Conservation (phyloP, 2,888 invertebrate genomes). For the Caenorhabditis sp. region DNA sequence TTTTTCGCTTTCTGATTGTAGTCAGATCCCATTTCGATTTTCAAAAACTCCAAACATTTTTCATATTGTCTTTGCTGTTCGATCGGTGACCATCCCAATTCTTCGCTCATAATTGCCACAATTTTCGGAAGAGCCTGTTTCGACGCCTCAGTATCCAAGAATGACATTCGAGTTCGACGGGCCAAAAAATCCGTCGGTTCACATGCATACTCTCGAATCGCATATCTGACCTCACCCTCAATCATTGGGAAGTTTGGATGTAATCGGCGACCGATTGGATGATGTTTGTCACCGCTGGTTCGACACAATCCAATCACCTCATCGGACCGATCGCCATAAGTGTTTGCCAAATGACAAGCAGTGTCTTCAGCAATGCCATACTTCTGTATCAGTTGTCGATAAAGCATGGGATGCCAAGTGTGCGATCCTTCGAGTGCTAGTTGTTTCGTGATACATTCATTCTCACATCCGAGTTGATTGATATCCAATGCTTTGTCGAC, state of each 20-base stretch:
- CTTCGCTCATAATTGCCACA: conserved; percentile 25
- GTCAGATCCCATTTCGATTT: conserved; percentile 23
- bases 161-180: conserved; percentile 15
- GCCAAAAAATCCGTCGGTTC: conserved; percentile 21
- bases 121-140: conserved; percentile 18
- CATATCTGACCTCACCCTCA: conserved; percentile 29
- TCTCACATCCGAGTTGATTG: background rate
- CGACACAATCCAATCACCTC: conserved; percentile 26
- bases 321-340: conserved; percentile 19
- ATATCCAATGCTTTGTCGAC: conserved; percentile 18
- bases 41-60: conserved; percentile 17
- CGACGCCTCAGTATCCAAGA: conserved; percentile 21
- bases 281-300: conserved; percentile 18
- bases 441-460: conserved; percentile 16
- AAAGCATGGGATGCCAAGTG: conserved; percentile 23
- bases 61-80: conserved; percentile 26
- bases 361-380: conserved; percentile 23
- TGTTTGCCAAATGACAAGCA: conserved; percentile 18
- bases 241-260: conserved; percentile 27
- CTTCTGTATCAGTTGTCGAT: conserved; percentile 11
- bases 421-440: conserved; percentile 24
- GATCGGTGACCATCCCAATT: conserved; percentile 15
- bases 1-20: background rate
- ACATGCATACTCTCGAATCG: conserved; percentile 20
- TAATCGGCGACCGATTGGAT: conserved; percentile 18